Base-by-base conservation (phyloP, 1,140 invertebrate genomes). In the Probaryconus sp. region DNA sequence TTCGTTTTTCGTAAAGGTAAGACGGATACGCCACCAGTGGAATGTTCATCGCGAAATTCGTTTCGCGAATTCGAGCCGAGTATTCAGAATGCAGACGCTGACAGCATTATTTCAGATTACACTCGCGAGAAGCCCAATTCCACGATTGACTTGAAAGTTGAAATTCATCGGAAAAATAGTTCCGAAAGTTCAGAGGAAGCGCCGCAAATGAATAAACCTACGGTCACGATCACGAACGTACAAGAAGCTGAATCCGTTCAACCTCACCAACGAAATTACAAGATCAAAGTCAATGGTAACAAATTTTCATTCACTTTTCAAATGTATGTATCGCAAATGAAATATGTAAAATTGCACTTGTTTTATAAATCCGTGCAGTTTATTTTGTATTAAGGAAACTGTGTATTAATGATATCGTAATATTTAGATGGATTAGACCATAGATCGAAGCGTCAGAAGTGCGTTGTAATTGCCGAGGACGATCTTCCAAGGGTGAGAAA, bases 161-260 rank as follows among this genome's bases (percentile, higher is more conserved):
- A 97, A 87, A 95, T 97, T 20, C 95, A 97, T 88, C 90, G 94
- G 26, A 96, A 96, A 84, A 96, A 96, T 81, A 96, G 95, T 83
- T 96, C 95, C 0, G 94, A 94, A 82, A 96, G 94, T 73, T 94
- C 93, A 65, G 90, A 91, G 71, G 89, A 90, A 56, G 82, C 83
- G 6, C 78, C 85, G 10, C 83, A 85, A 40, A 68, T 87, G 18
- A 80, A 75, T 35, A 84, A 84, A 48, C 80, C 81, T 16, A 77
- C 79, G 20, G 77, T 83, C 13, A 78, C 82, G 3, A 79, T 68
- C 50, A 16, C 45, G 7, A 45, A 63, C 4, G 2, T 42, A 17
- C 31, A n/a, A 11, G 58, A 50, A 28, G 2, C 47, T 0, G 43
- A 43, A 5, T 21, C 45, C 11, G 21, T 30, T 3, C 58, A 63